Base-by-base conservation (phyloP, 2,797 vertebrate species). In the Gouania willdenowi region DNA sequence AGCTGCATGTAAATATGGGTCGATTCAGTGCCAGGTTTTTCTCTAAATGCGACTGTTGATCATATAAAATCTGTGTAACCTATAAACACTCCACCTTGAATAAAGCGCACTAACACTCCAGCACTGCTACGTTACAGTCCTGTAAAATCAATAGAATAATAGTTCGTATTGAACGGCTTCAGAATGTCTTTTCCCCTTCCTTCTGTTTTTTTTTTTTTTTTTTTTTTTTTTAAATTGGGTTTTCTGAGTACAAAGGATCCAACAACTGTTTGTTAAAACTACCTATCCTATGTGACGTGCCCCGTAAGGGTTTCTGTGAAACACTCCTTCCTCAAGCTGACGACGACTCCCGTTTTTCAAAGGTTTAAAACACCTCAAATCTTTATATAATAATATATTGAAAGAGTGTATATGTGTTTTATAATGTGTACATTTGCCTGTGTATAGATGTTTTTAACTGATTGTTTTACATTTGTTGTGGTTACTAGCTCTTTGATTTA, bases 321-420 rank as follows among this genome's bases (percentile, higher is more conserved):
- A 77, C 66, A 70, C 80, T 81, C 75, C 75, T 55, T 82, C 77
- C 75, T 83, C 71, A 77, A 85, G 85, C 85, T 82, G 83, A 79
- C 72, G n/a, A n/a, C 64, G 50, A 54, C 79, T 82, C 87, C 73
- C 75, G 61, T 46, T 82, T 81, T 79, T 73, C 69, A 61, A 86
- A 75, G 56, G 45, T 60, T 64, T 5, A 15, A 57, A 70, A 56
- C 59, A 55, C 71, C 69, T 81, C 81, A 90, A 86, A 85, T 83
- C 75, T 88, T 82, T 89, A 91, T 90, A 90, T 88, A 90, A 90
- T 91, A 91, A 91, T 91, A 91, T 91, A 91, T 91, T 91, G 79
- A 88, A 86, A 84, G 82, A 85, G 79, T 90, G 89, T 91, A 88
- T 87, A 91, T 79, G 75, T 88, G 87, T 89, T 86, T 81, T 85